phyloP scores from a whole-genome alignment of 2,888 invertebrate species.

The Athalia circularis region DNA sequence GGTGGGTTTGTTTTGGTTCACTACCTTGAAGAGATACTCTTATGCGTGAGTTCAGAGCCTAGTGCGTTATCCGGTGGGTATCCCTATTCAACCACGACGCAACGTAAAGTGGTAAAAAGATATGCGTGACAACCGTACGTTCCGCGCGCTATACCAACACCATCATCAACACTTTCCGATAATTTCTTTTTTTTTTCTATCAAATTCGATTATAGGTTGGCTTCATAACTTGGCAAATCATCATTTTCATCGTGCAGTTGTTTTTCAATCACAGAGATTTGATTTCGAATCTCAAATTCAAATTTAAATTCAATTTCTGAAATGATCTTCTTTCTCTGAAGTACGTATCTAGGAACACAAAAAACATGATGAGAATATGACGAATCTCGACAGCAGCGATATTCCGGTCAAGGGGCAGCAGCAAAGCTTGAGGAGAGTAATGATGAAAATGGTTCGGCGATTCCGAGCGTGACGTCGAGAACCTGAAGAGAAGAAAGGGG shows the following conservation, averaged over 20 bases:
- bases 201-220: too few relatives aligned
- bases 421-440: not conserved
- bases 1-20: conserved; percentile 63
- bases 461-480: not conserved
- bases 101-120: conserved; percentile 14
- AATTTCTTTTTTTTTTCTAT: not conserved
- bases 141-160: conserved; percentile 18
- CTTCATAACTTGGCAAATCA: too few relatives aligned
- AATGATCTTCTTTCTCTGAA: too few relatives aligned
- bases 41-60: conserved; percentile 46
- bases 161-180: not conserved
- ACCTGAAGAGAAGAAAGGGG: conserved; percentile 46
- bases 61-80: conserved; percentile 6
- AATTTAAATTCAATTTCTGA: too few relatives aligned
- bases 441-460: not conserved
- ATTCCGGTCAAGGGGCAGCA: not conserved
- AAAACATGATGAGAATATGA: too few relatives aligned
- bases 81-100: too few relatives aligned
- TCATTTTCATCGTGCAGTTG: too few relatives aligned
- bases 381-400: too few relatives aligned
- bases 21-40: conserved; percentile 47
- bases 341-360: too few relatives aligned
- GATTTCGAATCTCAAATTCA: too few relatives aligned
- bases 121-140: conserved; percentile 55
- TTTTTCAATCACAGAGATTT: too few relatives aligned